Conservation (phyloP, 2,888 invertebrate genomes). For the Dyspetes luteomarginatus region DNA sequence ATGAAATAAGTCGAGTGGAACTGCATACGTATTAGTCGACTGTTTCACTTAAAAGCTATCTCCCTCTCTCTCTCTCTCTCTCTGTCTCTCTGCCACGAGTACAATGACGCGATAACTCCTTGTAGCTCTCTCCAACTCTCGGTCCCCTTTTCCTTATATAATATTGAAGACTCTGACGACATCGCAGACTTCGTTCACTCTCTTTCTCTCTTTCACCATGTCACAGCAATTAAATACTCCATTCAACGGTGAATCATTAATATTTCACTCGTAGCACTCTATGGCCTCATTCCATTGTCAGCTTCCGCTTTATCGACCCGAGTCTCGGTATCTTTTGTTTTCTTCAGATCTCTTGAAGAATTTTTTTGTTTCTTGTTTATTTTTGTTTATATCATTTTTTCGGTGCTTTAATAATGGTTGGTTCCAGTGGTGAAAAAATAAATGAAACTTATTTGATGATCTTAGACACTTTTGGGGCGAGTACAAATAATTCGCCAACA, state of each 20-base stretch:
- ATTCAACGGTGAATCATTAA: conserved; percentile 63
- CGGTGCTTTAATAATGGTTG: conserved; percentile 17
- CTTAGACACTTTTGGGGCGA: too few species aligned
- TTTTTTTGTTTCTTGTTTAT: too few species aligned
- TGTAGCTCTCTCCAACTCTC: not conserved
- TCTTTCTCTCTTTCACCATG: too few species aligned
- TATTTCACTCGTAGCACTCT: conserved; percentile 45
- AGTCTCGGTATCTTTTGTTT: not conserved
- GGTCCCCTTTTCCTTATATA: not conserved
- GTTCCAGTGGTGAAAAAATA: too few species aligned
- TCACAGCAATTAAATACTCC: conserved; percentile 61
- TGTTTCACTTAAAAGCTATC: conserved; percentile 59
- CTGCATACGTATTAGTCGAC: conserved; percentile 57
- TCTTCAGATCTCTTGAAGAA: not conserved
- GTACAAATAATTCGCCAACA: too few species aligned
- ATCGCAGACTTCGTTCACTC: conserved; percentile 40
- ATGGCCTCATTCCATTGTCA: not conserved
- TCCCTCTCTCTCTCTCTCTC: conserved; percentile 14
- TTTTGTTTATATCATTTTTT: too few species aligned
- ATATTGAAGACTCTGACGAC: not conserved
- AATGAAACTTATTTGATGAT: too few species aligned
- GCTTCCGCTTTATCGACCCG: not conserved
- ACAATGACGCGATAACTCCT: not conserved
- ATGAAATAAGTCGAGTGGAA: conserved; percentile 63
- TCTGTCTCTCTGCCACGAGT: conserved; percentile 6